A percentile compares a stretch with the other conserved stretches of the same genome.
Evolutionary conservation across 2,888 invertebrate species (phyloP).

Genomic region (Harpalus rubripes): DNA sequence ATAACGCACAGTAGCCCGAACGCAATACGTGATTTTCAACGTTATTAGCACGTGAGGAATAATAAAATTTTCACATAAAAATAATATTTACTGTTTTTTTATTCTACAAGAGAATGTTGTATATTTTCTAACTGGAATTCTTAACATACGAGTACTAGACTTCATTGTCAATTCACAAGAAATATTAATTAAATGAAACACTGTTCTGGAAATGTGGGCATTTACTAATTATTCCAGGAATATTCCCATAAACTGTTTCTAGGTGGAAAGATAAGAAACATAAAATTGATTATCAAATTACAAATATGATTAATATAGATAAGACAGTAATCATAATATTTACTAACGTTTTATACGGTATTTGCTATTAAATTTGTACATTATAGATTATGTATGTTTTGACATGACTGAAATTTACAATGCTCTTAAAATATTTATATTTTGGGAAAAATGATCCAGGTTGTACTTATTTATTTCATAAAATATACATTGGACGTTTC

Average conservation of each 20-base stretch:
- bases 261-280: conserved; percentile 13
- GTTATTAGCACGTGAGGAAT: background rate
- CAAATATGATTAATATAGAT: conserved; percentile 29
- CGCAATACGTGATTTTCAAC: background rate
- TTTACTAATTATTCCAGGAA: background rate
- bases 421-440: background rate
- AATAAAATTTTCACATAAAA: conserved; percentile 1
- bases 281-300: conserved; percentile 21
- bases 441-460: too few relatives aligned
- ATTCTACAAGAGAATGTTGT: background rate
- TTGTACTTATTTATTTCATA: too few relatives aligned
- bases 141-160: background rate
- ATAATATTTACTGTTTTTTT: conserved; percentile 3
- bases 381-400: conserved; percentile 3
- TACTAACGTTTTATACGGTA: conserved; percentile 17
- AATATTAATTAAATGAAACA: conserved; percentile 22
- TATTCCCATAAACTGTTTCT: conserved; percentile 21
- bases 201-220: background rate
- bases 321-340: conserved; percentile 18
- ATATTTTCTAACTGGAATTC: conserved; percentile 18
- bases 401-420: background rate
- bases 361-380: conserved; percentile 30
- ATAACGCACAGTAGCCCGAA: conserved; percentile 2
- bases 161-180: background rate
- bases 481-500: too few relatives aligned